These are phyloP conservation scores for Osmoderma eremita DNA, from an alignment of 2,888 invertebrate species.

Conservation along the genomic window DNA sequence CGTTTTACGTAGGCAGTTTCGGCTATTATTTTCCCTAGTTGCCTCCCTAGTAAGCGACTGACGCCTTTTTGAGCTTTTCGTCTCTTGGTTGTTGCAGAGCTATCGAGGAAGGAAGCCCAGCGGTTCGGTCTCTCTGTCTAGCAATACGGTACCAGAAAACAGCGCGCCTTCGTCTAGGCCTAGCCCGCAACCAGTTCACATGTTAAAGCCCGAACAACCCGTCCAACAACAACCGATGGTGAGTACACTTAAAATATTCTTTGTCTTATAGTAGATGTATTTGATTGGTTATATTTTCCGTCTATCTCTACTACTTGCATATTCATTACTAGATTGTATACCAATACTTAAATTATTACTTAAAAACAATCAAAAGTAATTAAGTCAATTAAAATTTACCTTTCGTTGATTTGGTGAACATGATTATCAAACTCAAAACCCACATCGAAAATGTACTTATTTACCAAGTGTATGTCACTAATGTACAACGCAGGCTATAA, in stretches of 20 bases:
- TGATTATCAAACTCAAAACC: too few species aligned
- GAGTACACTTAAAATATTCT: slow-evolving; percentile 44
- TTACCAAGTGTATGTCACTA: too few species aligned
- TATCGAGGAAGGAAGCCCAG: slow-evolving; percentile 63
- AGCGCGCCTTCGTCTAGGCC: slow-evolving; percentile 58
- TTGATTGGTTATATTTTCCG: too few species aligned
- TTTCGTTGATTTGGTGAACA: too few species aligned
- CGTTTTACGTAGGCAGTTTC: slow-evolving; percentile 30
- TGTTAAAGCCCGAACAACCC: slow-evolving; percentile 57
- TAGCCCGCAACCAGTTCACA: slow-evolving; percentile 58
- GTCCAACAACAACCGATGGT: slow-evolving; percentile 64
- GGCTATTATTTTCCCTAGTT: slow-evolving; percentile 25
- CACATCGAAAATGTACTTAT: too few species aligned
- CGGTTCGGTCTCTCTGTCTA: slow-evolving; percentile 56
- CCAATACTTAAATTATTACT: too few species aligned
- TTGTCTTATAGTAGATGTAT: slow-evolving; percentile 14
- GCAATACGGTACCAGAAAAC: slow-evolving; percentile 53
- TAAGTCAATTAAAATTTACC: too few species aligned
- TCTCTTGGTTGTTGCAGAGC: slow-evolving; percentile 56
- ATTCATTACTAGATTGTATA: too few species aligned
- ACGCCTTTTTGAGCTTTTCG: slow-evolving; percentile 31
- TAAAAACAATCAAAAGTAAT: too few species aligned
- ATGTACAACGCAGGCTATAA: too few species aligned
- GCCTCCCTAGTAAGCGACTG: slow-evolving; percentile 10
- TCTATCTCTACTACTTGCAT: too few species aligned